Evolutionary conservation across 2,888 invertebrate genomes (phyloP), one percentile per base, ranked within the genome.

Genomic region (Chrysomela aeneicollis): DNA sequence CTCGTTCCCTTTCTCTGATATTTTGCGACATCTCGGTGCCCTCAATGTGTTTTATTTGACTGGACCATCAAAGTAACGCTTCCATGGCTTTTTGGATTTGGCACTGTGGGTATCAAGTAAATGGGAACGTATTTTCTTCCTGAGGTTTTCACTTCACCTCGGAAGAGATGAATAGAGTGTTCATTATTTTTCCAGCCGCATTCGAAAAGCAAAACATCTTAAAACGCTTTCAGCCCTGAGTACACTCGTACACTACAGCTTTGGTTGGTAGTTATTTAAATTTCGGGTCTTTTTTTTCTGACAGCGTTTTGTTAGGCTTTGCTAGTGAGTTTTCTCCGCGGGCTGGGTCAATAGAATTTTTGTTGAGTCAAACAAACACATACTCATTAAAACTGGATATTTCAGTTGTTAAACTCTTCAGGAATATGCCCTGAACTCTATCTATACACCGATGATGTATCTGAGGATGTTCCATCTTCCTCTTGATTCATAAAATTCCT

Each of bases 101-200:
- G 15, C 42, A 42, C 42, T 15, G 42, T 42, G 42, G n/a, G 42
- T 42, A 12, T 42, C 42, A 42, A 42, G 42, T 42, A 15, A 42
- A 42, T 42, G 42, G 42, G 42, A 42, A 42, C 42, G 42, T 42
- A 42, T 42, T 42, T 42, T 42, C 42, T 42, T 15, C n/a, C 42
- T 42, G 15, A 9, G 32, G 15, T 42, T 42, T 15, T 12, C 42
- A n/a, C 42, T 15, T n/a, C n/a, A 42, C 42, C 12, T 15, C 42
- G 42, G 12, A 42, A 42, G 42, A 42, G 42, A 42, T 42, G 42
- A 15, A 42, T 42, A 15, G 42, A 42, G 15, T 42, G 42, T 42
- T 42, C 42, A 42, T 42, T 42, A 42, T 42, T 42, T 42, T 42
- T 12, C 42, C n/a, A 26, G 6, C 26, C 42, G 10, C 42, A 42